These are phyloP conservation scores for Ctenosaura bakeri DNA, from an alignment of 2,797 vertebrate genomes.

Conservation along the genomic window DNA sequence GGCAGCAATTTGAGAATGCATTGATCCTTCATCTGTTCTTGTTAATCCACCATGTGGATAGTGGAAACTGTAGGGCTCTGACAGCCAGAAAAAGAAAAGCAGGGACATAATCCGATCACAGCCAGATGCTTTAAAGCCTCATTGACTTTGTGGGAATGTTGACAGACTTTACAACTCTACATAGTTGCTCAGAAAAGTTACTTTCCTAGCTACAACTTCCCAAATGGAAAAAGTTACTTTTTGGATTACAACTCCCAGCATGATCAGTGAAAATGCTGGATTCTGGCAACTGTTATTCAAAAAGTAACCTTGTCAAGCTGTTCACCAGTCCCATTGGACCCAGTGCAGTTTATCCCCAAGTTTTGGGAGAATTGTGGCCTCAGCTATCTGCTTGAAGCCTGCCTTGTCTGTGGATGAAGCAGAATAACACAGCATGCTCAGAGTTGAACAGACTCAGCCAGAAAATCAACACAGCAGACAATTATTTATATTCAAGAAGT, in stretches of 20 bases:
- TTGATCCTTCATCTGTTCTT: constrained; percentile 31
- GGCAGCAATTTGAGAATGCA: constrained; percentile 14
- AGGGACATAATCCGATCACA: not conserved
- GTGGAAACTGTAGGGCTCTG: not conserved
- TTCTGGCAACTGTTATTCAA: no score
- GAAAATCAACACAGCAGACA: not conserved
- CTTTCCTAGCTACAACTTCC: no score
- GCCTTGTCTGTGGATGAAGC: not conserved
- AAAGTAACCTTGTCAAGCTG: not conserved
- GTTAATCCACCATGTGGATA: constrained; percentile 17
- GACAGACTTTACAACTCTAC: not conserved
- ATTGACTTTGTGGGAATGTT: not conserved
- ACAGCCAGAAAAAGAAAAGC: not conserved
- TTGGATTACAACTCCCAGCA: no score
- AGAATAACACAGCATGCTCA: not conserved
- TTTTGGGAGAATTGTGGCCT: not conserved
- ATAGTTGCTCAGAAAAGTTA: no score
- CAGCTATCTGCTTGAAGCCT: not conserved
- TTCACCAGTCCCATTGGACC: not conserved
- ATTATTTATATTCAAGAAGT: not conserved
- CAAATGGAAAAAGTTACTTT: no score
- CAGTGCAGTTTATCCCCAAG: not conserved
- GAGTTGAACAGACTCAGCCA: not conserved
- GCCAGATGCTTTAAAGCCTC: not conserved
- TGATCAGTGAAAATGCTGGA: no score